These are phyloP conservation scores for Chironomus tepperi DNA, from an alignment of 1,140 invertebrate species.

Conservation along the genomic window DNA sequence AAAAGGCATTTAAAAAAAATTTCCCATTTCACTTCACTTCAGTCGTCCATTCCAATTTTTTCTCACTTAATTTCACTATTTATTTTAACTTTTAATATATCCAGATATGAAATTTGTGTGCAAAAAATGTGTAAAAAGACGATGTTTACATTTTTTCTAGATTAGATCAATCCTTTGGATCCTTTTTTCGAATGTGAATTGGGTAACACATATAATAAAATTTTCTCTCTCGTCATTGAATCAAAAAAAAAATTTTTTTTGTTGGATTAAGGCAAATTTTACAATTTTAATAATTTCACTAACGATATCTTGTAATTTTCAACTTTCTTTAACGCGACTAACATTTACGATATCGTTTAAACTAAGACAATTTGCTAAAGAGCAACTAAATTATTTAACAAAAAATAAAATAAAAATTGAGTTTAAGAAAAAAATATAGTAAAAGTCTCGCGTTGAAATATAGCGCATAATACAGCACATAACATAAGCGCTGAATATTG, in stretches of 20 bases:
- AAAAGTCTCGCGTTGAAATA: too few relatives aligned
- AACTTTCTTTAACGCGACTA: background rate
- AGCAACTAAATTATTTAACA: background rate
- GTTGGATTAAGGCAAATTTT: background rate
- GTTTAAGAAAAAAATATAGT: background rate
- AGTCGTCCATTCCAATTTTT: slow-evolving; percentile 21
- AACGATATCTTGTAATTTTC: background rate
- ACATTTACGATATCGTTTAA: background rate
- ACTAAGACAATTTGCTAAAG: background rate
- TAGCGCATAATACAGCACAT: too few relatives aligned
- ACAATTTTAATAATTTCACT: background rate
- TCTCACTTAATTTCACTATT: background rate
- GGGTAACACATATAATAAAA: background rate
- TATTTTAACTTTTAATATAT: background rate
- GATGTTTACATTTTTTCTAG: background rate
- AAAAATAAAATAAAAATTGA: background rate
- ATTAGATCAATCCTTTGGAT: background rate
- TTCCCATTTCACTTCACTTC: slow-evolving; percentile 3
- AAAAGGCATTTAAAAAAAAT: background rate
- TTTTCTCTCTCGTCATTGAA: slow-evolving; percentile 2
- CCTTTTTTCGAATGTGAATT: background rate
- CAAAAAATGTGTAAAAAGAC: background rate
- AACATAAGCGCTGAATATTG: too few relatives aligned
- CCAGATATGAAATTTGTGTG: background rate
- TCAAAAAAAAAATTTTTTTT: background rate